These are phyloP conservation scores for Actinostola sp. DNA, from an alignment of 92 coral and sea anemone genomes.

Conservation along the genomic window DNA sequence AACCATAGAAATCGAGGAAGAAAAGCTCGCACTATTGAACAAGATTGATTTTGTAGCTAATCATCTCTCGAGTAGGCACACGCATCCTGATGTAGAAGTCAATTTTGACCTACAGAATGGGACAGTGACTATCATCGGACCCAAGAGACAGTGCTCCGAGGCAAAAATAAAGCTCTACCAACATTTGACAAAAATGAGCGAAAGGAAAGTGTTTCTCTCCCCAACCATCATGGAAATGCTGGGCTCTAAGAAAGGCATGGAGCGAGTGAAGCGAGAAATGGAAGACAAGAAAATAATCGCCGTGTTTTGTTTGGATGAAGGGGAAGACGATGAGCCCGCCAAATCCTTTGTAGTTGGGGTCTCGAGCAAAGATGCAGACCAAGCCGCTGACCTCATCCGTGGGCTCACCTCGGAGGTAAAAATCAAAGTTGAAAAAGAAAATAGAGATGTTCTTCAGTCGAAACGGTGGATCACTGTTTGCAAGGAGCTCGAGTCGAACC, in stretches of 20 bases:
- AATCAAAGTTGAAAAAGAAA: slow-evolving; percentile 51
- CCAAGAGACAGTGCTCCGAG: slow-evolving; percentile 61
- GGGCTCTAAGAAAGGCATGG: slow-evolving; percentile 46
- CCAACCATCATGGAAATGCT: slow-evolving; percentile 55
- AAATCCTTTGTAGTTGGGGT: slow-evolving; percentile 43
- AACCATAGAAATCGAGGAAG: slow-evolving; percentile 45
- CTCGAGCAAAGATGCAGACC: slow-evolving; percentile 50
- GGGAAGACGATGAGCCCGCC: slow-evolving; percentile 18
- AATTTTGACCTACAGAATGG: slow-evolving; percentile 50
- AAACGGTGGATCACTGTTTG: slow-evolving; percentile 54
- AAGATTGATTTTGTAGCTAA: slow-evolving; percentile 62
- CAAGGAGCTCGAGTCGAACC: slow-evolving; percentile 20
- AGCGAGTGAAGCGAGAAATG: slow-evolving; percentile 45
- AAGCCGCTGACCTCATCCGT: slow-evolving; percentile 47
- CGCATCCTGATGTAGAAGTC: slow-evolving; percentile 60
- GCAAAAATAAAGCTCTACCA: slow-evolving; percentile 59
- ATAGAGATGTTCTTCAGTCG: slow-evolving; percentile 26
- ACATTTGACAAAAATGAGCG: slow-evolving; percentile 41
- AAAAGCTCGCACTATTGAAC: slow-evolving; percentile 60
- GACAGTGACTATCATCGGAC: slow-evolving; percentile 66
- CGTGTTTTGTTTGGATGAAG: slow-evolving; percentile 61
- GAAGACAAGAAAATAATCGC: slow-evolving; percentile 47
- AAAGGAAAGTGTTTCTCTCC: slow-evolving; percentile 37
- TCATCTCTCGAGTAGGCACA: slow-evolving; percentile 24
- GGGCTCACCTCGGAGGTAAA: slow-evolving; percentile 52